Conservation (phyloP, 2,888 invertebrate species). For the Callyntrura guangdongensis region DNA sequence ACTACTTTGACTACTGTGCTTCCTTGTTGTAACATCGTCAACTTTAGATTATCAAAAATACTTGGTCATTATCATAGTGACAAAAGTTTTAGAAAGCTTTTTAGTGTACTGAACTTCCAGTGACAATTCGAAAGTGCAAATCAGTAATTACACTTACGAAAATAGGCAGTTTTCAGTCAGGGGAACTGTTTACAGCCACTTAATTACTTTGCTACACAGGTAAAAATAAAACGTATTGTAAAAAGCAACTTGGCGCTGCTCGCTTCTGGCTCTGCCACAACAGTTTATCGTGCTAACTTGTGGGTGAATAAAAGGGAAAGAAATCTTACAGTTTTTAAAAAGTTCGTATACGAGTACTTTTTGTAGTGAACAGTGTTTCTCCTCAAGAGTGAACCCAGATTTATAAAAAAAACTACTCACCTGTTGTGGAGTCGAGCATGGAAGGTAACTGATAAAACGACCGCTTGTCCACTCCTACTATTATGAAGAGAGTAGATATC, state of each 20-base stretch:
- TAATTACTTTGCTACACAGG: background rate
- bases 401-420: background rate
- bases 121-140: conserved; percentile 62
- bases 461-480: conserved; percentile 27
- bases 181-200: conserved; percentile 12
- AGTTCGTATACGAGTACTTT: background rate
- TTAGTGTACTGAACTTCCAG: conserved; percentile 69
- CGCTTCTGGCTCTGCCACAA: conserved; percentile 59
- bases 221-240: background rate
- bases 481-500: conserved; percentile 36
- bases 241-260: background rate
- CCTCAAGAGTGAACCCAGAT: background rate
- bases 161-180: background rate
- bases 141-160: background rate
- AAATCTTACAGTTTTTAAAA: background rate
- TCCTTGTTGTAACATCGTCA: conserved; percentile 57
- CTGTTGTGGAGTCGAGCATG: conserved; percentile 29
- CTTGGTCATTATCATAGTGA: conserved; percentile 64
- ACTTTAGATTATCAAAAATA: conserved; percentile 26
- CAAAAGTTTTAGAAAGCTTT: conserved; percentile 72
- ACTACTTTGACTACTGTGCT: conserved; percentile 72
- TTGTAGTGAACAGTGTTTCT: conserved; percentile 8
- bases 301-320: conserved; percentile 33
- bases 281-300: conserved; percentile 25
- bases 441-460: conserved; percentile 39